Conservation (phyloP, 2,888 invertebrate genomes). For the Microctonus brassicae region DNA sequence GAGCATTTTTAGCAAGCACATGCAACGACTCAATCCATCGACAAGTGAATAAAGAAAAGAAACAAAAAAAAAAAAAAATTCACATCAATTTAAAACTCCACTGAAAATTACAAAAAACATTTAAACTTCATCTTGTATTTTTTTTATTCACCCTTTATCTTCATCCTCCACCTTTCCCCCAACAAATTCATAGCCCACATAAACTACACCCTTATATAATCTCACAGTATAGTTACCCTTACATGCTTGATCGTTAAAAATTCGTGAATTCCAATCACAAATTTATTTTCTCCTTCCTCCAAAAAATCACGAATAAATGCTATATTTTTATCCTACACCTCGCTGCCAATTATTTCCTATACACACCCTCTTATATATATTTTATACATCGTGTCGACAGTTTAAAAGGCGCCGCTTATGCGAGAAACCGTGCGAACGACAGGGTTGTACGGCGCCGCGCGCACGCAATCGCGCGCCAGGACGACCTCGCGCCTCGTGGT, state of each 20-base stretch:
- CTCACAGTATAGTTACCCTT: no score
- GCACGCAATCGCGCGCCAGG: conserved; percentile 60
- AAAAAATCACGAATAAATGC: no score
- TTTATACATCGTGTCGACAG: conserved; percentile 24
- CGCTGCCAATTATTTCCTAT: no score
- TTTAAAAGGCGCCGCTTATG: conserved; percentile 50
- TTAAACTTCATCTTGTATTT: not conserved
- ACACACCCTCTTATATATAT: not conserved
- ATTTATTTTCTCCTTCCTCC: no score
- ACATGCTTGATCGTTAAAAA: conserved; percentile 45
- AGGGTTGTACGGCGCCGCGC: conserved; percentile 55
- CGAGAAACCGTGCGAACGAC: conserved; percentile 63
- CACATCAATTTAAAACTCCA: conserved; percentile 1
- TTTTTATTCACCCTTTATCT: conserved; percentile 1
- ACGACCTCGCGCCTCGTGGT: conserved; percentile 65
- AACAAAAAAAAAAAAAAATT: conserved; percentile 21
- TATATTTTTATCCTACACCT: not conserved
- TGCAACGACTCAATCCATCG: conserved; percentile 18
- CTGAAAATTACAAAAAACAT: conserved; percentile 10
- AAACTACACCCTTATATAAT: no score
- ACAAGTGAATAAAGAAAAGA: not conserved
- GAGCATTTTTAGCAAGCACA: not conserved
- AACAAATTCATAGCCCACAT: no score
- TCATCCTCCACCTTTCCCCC: no score
- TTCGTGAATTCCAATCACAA: conserved; percentile 65